phyloP scores from a whole-genome alignment of 1,140 invertebrate genomes.

The Platyura marginata region DNA sequence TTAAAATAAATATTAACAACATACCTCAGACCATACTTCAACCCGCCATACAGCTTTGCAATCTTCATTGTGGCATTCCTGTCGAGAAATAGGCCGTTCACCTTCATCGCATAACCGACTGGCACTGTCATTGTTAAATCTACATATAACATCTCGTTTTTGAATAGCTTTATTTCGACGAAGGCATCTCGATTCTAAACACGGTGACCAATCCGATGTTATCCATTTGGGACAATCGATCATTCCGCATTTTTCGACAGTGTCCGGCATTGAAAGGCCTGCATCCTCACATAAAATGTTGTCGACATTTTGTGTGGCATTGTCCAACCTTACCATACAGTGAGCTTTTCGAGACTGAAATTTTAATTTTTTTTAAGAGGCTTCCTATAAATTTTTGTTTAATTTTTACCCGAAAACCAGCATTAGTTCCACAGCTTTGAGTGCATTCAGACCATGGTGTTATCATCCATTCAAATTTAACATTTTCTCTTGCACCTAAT shows the following conservation, averaged over 20 bases:
- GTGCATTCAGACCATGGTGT: constrained; percentile 76
- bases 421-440: constrained; percentile 64
- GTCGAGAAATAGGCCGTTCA: constrained; percentile 44
- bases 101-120: constrained; percentile 40
- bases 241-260: constrained; percentile 45
- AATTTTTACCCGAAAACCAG: not conserved
- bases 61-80: constrained; percentile 57
- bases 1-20: constrained; percentile 6
- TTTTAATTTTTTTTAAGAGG: too few species aligned
- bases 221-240: constrained; percentile 55
- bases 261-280: constrained; percentile 39
- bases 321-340: constrained; percentile 23
- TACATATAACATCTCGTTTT: constrained; percentile 51
- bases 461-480: constrained; percentile 60
- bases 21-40: constrained; percentile 74
- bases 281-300: constrained; percentile 49
- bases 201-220: constrained; percentile 46
- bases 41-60: constrained; percentile 71
- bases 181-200: constrained; percentile 51
- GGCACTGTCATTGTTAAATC: constrained; percentile 39
- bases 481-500: constrained; percentile 28
- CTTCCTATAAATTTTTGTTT: too few species aligned
- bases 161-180: constrained; percentile 63
- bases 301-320: constrained; percentile 37
- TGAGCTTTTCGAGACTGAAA: constrained; percentile 6